Evolutionary conservation across 2,888 invertebrate genomes (phyloP).

Genomic region (Ametastegia equiseti): DNA sequence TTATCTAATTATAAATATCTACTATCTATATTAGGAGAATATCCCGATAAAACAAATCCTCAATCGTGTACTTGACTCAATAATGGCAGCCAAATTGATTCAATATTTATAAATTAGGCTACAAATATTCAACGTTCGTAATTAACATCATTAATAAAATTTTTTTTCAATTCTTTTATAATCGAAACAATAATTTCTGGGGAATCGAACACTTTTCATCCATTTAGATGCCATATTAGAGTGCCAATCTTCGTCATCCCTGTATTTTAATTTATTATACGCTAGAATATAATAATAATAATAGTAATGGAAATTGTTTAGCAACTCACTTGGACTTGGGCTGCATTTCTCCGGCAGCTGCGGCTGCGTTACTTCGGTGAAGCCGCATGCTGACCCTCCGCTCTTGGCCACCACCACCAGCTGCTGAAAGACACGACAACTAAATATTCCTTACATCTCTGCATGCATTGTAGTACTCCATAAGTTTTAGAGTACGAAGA

Average conservation of each 20-base stretch:
- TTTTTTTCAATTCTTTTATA: too few relatives aligned
- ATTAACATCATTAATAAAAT: not conserved
- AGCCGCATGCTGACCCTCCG: constrained; percentile 74
- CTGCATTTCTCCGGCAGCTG: constrained; percentile 69
- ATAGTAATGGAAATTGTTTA: constrained; percentile 49
- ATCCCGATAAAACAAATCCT: not conserved
- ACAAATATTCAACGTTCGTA: not conserved
- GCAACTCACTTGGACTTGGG: constrained; percentile 74
- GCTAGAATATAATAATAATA: constrained; percentile 23
- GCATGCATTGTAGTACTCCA: constrained; percentile 26
- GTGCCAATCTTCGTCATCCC: constrained; percentile 11
- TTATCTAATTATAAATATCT: constrained; percentile 16
- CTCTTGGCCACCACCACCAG: constrained; percentile 71
- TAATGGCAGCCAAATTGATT: constrained; percentile 29
- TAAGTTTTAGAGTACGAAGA: constrained; percentile 21
- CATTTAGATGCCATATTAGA: constrained; percentile 27
- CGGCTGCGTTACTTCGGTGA: constrained; percentile 66
- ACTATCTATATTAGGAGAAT: constrained; percentile 30
- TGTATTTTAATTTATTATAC: constrained; percentile 1
- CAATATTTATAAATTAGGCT: not conserved
- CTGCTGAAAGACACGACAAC: constrained; percentile 68
- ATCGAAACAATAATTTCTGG: not conserved
- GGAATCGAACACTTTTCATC: not conserved
- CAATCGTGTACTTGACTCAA: not conserved
- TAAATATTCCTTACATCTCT: constrained; percentile 46